Evolutionary conservation across 2,888 invertebrate genomes (phyloP), one percentile per base, ranked within the genome.

Genomic region (Laspeyria flexula): DNA sequence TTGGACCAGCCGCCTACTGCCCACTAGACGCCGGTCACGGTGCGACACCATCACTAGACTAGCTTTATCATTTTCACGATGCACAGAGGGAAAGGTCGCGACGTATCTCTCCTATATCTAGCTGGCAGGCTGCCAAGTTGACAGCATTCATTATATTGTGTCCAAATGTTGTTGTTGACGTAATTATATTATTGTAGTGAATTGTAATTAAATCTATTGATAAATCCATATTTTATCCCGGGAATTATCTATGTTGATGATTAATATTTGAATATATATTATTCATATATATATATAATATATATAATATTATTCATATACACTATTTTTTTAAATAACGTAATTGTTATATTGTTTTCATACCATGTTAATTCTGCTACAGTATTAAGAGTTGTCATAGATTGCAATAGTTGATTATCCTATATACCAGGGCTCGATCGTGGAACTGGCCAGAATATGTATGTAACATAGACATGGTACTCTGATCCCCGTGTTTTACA

Each of bases 261-360:
- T 81, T 79, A 79, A 79, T 83, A 84, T 77, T 84, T 81, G 79
- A 82, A 76, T 83, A 78, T 79, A 77, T 80, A 77, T 77, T 74
- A 77, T 77, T 62, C 48, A 57, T 78, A 76, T 76, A n/a, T n/a
- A n/a, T n/a, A n/a, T n/a, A n/a, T n/a, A n/a, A n/a, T n/a, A n/a
- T n/a, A 72, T 76, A 68, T 67, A 75, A 80, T 79, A 85, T 85
- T 89, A 86, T 90, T 90, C 87, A 85, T 89, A 90, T 90, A 90
- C 90, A 90, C 85, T 74, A 82, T 80, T 86, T 83, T 41, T 85
- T 83, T 86, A 77, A n/a, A 81, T 77, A 83, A 60, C 51, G 75
- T 84, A 79, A 86, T 86, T 90, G 88, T 90, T 90, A 88, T 80
- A 85, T 86, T 86, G 86, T 88, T 88, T 88, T 86, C 83, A 81